Conservation (phyloP, 2,113 vertebrate species). For the Alces alces region DNA sequence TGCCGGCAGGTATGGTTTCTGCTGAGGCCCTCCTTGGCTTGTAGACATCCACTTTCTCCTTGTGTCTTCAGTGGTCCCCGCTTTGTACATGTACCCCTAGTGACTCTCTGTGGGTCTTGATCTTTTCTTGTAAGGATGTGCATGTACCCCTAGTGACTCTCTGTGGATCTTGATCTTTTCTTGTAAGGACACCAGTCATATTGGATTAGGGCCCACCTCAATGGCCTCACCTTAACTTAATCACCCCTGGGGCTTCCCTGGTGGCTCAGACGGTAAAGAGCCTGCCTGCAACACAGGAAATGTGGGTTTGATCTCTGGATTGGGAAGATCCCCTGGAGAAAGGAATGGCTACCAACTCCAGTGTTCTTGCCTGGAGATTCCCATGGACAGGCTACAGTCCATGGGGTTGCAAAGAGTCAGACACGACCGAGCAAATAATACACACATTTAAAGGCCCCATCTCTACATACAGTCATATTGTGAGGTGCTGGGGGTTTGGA, state of each 20-base stretch:
- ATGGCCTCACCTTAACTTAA: background rate
- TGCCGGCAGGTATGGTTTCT: background rate
- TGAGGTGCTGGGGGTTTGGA: background rate
- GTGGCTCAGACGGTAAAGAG: background rate
- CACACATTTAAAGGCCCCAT: background rate
- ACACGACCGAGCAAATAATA: background rate
- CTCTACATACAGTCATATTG: background rate
- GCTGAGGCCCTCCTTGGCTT: background rate
- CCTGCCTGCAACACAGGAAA: background rate
- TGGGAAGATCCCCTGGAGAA: background rate
- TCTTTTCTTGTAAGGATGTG: background rate
- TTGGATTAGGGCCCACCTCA: background rate
- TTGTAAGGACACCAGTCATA: background rate
- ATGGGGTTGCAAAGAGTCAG: background rate
- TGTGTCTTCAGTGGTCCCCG: background rate
- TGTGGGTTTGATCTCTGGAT: background rate
- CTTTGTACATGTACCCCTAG: background rate
- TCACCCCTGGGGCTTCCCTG: background rate
- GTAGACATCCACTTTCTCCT: fast-evolving
- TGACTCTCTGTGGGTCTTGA: background rate
- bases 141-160: background rate
- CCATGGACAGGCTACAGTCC: background rate
- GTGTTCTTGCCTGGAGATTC: background rate
- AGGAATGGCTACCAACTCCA: background rate
- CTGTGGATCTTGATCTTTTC: background rate